Base-by-base conservation (phyloP, 2,888 invertebrate species). In the Eupithecia abbreviata region DNA sequence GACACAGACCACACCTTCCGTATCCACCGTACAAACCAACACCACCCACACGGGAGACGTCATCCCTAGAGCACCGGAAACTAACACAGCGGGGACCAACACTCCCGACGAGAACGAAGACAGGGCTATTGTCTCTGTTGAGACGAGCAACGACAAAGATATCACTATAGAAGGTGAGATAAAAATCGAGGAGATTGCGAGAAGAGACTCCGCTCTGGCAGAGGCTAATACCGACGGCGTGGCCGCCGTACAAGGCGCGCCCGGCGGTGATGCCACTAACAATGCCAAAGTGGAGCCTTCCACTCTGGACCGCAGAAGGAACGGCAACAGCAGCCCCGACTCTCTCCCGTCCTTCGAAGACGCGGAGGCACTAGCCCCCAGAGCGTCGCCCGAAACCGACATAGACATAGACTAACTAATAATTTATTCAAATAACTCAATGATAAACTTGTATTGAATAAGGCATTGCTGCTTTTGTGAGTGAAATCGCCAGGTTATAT, bases 1-100 rank as follows among this genome's bases (percentile, higher is more conserved):
- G 4, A 94, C 95, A 1, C 95, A 95, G 77, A 93, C 95, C 0
- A 89, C 92, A 2, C 93, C 93, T 0, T 94, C 94, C 15, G 93
- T 93, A 10, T 93, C 94, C n/a, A 93, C 94, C 4, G 93, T 85
- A 6, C 93, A 94, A 82, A 94, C 93, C 3, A 93, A 94, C 77
- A 93, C 94, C 10, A 92, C 91, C 2, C 93, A 94, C 71, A 92
- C 93, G 2, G 94, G 93, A 15, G 95, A 94, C 69, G 91, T 93
- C 7, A 78, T 88, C 5, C 79, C 90, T 0, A 86, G 88, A 78
- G 81, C 82, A 5, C 84, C 90, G 5, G 91, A 92, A 80, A 90
- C 88, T 0, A 87, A 83, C 68, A 88, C 88, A 2, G 87, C 87
- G 1, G 90, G 88, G 18, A 88, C 90, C n/a, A 91, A 90, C 77